Evolutionary conservation across 2,888 invertebrate genomes (phyloP).

Genomic region (Geotrupes spiniger): DNA sequence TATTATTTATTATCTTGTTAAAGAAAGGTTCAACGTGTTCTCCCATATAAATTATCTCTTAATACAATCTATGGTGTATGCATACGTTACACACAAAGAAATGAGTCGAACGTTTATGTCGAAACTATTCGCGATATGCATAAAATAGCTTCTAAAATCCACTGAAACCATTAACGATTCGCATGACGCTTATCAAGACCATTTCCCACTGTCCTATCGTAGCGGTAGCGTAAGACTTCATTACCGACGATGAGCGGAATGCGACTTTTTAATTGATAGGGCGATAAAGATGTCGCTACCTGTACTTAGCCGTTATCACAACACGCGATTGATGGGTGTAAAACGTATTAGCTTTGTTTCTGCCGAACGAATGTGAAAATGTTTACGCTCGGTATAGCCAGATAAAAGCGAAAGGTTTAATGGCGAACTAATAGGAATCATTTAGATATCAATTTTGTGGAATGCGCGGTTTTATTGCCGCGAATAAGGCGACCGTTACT

Average conservation of each 20-base stretch:
- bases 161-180: conserved; percentile 39
- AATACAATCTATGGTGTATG: conserved; percentile 1
- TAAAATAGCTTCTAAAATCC: conserved; percentile 36
- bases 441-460: too few relatives aligned
- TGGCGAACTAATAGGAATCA: too few relatives aligned
- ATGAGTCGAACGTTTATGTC: conserved; percentile 20
- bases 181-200: conserved; percentile 40
- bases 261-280: conserved; percentile 43
- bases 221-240: conserved; percentile 33
- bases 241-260: conserved; percentile 36
- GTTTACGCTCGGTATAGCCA: conserved; percentile 13
- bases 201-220: conserved; percentile 19
- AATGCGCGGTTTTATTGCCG: too few relatives aligned
- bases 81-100: background rate
- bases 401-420: conserved; percentile 11
- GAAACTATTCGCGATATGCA: conserved; percentile 36
- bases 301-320: conserved; percentile 39
- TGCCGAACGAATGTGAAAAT: conserved; percentile 6
- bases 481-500: too few relatives aligned
- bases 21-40: conserved; percentile 8
- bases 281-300: conserved; percentile 45
- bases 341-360: background rate
- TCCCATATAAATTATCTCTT: conserved; percentile 5
- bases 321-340: conserved; percentile 22
- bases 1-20: conserved; percentile 15